Evolutionary conservation across 2,888 invertebrate genomes (phyloP).

Genomic region (Sinopyrophorus schimmeli): DNA sequence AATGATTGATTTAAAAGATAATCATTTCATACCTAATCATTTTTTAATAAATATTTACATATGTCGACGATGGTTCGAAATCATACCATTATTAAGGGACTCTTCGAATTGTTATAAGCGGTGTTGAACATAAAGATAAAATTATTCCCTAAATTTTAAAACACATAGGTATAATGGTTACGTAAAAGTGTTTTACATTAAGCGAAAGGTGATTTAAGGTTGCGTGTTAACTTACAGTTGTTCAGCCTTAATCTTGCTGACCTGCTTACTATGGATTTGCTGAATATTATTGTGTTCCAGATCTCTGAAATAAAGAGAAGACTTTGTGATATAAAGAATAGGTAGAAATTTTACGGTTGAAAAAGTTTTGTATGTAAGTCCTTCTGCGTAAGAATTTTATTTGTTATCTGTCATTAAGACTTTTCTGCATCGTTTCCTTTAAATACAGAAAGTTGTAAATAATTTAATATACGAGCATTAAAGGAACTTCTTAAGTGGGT

Average conservation of each 20-base stretch:
- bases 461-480: slow-evolving; percentile 10
- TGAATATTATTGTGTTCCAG: slow-evolving; percentile 54
- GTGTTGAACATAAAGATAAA: no score
- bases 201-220: not conserved
- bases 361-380: not conserved
- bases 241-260: slow-evolving; percentile 50
- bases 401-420: slow-evolving; percentile 5
- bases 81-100: no score
- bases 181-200: no score
- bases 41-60: no score
- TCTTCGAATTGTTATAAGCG: no score
- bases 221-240: slow-evolving; percentile 51
- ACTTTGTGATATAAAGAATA: not conserved
- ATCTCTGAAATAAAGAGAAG: slow-evolving; percentile 49
- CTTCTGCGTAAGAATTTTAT: not conserved
- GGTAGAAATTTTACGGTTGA: not conserved
- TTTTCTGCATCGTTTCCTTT: slow-evolving; percentile 9
- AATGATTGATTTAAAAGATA: no score
- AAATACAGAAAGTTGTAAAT: slow-evolving; percentile 6
- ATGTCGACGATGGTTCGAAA: no score
- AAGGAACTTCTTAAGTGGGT: not conserved
- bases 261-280: slow-evolving; percentile 48
- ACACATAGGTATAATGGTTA: no score
- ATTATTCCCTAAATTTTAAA: no score
- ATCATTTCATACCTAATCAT: no score